Conservation (phyloP, 1,140 invertebrate genomes). For the Lucilia sericata region DNA sequence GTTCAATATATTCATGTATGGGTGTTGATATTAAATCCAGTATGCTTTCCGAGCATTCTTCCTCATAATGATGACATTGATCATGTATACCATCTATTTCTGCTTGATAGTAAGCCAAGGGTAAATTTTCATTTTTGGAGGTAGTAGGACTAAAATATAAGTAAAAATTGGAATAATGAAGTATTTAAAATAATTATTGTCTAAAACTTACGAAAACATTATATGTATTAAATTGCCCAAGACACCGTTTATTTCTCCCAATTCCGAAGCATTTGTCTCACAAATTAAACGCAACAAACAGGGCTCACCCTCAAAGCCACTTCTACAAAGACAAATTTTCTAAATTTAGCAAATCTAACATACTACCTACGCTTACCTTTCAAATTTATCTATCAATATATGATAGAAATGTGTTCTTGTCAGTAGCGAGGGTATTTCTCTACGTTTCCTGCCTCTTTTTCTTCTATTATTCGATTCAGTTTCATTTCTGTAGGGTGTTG, state of each 20-base stretch:
- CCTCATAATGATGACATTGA: conserved; percentile 61
- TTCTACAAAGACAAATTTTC: conserved; percentile 46
- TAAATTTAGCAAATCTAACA: not conserved
- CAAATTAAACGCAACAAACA: conserved; percentile 63
- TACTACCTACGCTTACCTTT: conserved; percentile 49
- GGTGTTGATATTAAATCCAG: conserved; percentile 58
- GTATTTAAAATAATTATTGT: too few species aligned
- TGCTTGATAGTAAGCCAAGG: conserved; percentile 70
- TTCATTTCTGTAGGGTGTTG: not conserved
- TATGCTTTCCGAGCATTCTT: conserved; percentile 57
- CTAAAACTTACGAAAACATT: conserved; percentile 52
- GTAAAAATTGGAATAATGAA: too few species aligned
- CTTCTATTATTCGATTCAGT: not conserved
- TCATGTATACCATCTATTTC: conserved; percentile 65
- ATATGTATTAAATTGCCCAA: conserved; percentile 60
- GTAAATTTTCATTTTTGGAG: conserved; percentile 70
- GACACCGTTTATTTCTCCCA: conserved; percentile 58
- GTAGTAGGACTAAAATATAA: conserved; percentile 71
- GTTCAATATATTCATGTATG: conserved; percentile 43
- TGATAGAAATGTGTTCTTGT: conserved; percentile 60
- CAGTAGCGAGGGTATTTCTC: conserved; percentile 48
- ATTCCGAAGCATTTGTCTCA: conserved; percentile 55
- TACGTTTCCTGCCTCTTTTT: not conserved
- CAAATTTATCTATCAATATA: conserved; percentile 59
- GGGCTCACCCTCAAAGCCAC: conserved; percentile 53